phyloP scores from a whole-genome alignment of 2,113 vertebrate genomes.

The Bos indicus region DNA sequence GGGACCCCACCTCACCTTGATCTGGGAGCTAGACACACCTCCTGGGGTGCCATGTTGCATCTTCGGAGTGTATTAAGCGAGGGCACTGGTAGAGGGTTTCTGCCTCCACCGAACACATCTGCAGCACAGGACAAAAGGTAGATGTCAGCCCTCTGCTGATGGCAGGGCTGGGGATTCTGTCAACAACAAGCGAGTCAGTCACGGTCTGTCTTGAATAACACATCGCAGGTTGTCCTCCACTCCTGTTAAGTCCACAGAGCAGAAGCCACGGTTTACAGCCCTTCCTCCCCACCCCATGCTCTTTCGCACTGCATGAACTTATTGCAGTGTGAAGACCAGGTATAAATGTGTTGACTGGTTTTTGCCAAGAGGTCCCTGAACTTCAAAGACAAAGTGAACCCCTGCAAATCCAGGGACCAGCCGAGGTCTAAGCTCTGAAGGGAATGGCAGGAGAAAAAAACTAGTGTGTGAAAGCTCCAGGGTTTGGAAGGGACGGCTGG shows the following conservation, averaged over 20 bases:
- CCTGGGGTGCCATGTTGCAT: background rate
- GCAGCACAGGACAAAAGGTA: background rate
- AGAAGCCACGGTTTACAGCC: background rate
- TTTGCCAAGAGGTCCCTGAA: background rate
- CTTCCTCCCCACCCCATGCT: background rate
- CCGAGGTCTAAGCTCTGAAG: background rate
- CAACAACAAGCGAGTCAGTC: background rate
- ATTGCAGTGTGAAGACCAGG: background rate
- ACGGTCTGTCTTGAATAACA: rapidly evolving
- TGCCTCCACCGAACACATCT: background rate
- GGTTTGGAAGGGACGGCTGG: slow-evolving; percentile 55
- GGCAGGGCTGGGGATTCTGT: background rate
- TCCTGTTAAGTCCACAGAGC: background rate
- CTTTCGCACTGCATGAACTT: background rate
- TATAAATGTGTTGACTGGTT: background rate
- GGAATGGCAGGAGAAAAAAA: background rate
- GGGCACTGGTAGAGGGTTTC: background rate
- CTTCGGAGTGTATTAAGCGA: background rate
- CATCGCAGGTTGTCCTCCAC: too few relatives aligned
- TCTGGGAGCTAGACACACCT: background rate
- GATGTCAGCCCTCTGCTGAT: background rate
- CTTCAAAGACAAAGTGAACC: background rate
- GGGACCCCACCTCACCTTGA: background rate
- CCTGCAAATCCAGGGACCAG: background rate
- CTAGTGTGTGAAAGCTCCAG: slow-evolving; percentile 70